Base-by-base conservation (phyloP, 2,888 invertebrate genomes). In the Caenorhabditis sp. region DNA sequence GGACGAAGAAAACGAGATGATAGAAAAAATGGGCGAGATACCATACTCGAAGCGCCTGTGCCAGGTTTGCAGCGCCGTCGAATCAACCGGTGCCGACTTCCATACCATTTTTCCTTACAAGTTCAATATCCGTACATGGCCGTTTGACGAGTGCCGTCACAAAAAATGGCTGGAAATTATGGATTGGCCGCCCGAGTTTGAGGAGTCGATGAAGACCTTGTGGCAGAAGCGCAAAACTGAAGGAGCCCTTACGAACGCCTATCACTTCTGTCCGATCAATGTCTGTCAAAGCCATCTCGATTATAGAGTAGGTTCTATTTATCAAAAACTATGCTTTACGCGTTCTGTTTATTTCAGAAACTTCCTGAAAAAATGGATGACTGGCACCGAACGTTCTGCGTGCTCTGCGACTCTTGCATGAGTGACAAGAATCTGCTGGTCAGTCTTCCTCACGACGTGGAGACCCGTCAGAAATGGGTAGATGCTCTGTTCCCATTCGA, bases 91-190 rank as follows among this genome's bases (percentile, higher is more conserved):
- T 35, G 56, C 53, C 37, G 59, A 66, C 7, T 65, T 46, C 30
- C 43, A 48, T 6, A 11, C 24, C 2, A 63, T 26, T 6, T 70
- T 53, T 27, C 59, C 59, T 13, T 70, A 35, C 53, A 70, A 70
- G 20, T 70, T 59, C 39, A 53, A 41, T 6, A 70, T 70, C 20
- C 27, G 81, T 32, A 81, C 79, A 1, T 81, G 81, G 81, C 81
- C 81, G 4, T 79, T 78, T 43, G 81, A 81, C 27, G 79, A 81
- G 71, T 81, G 20, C 26, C 77, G 79, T 13, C 81, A 81, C 39
- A 63, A 66, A 37, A 81, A 79, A 59, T 81, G 81, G 81, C 50
- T 81, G 2, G 79, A 81, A 70, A 73, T 79, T 9, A 79, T 81
- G 79, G 72, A 78, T 43, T 81, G 78, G 78, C 78, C 78, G 2